Conservation (phyloP, 2,113 vertebrate genomes). For the Stictonetta naevosa region DNA sequence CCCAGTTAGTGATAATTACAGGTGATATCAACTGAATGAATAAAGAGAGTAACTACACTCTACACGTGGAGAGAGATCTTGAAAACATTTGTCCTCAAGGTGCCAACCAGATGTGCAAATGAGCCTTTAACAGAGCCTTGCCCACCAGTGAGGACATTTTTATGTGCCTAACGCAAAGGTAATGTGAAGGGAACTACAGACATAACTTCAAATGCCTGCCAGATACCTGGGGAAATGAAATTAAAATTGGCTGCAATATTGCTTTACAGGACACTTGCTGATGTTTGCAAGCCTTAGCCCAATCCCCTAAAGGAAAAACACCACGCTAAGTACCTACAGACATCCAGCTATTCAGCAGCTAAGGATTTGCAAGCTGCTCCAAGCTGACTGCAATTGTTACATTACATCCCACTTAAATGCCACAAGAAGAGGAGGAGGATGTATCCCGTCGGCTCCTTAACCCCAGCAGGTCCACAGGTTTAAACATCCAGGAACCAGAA, state of each 20-base stretch:
- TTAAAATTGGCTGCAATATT: not conserved
- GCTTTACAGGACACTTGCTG: not conserved
- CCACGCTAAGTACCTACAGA: not conserved
- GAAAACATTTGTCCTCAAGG: not conserved
- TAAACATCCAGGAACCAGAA: not conserved
- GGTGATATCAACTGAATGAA: not conserved
- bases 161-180: not conserved
- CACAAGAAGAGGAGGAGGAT: not conserved
- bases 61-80: not conserved
- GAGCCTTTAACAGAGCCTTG: not conserved
- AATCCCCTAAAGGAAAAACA: not conserved
- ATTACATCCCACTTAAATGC: not conserved
- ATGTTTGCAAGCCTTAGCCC: not conserved
- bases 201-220: not conserved
- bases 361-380: not conserved
- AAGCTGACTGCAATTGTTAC: not conserved
- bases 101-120: not conserved
- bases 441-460: not conserved
- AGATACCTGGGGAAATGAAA: not conserved
- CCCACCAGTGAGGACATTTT: not conserved
- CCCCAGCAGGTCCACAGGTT: not conserved
- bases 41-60: not conserved
- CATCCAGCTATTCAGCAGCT: not conserved
- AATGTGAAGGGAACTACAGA: not conserved
- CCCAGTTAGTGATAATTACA: not conserved